Conservation (phyloP, 2,113 vertebrate species). For the Pteronura brasiliensis region DNA sequence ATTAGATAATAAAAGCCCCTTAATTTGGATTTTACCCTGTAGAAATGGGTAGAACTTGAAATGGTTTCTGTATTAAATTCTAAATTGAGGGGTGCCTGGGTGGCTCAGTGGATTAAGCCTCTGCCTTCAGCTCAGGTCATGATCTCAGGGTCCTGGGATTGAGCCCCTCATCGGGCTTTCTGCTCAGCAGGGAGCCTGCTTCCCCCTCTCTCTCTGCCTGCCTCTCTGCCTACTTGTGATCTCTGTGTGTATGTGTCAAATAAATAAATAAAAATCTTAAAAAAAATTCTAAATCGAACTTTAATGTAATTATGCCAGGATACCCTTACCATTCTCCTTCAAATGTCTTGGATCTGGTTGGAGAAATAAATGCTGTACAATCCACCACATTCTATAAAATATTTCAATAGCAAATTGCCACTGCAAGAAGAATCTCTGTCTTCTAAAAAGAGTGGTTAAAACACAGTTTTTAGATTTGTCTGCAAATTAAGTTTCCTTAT, state of each 20-base stretch:
- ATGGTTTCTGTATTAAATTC: conserved; percentile 20
- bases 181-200: too few relatives aligned
- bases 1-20: not conserved
- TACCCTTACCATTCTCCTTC: not conserved
- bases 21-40: conserved; percentile 27
- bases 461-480: not conserved
- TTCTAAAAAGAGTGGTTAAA: not conserved
- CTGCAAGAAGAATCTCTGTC: not conserved
- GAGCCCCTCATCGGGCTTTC: too few relatives aligned
- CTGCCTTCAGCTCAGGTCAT: too few relatives aligned
- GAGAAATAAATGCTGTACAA: conserved; percentile 2
- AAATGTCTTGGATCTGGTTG: not conserved
- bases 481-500: not conserved
- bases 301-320: not conserved
- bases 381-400: not conserved
- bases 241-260: too few relatives aligned
- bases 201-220: too few relatives aligned
- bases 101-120: too few relatives aligned
- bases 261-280: too few relatives aligned
- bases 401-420: conserved; percentile 20
- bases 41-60: not conserved
- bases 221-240: too few relatives aligned
- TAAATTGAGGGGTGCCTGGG: not conserved
- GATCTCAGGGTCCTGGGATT: too few relatives aligned
- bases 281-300: not conserved